Evolutionary conservation across 2,113 vertebrate genomes (phyloP), one percentile per base, ranked within the genome.

Genomic region (Panthera uncia): DNA sequence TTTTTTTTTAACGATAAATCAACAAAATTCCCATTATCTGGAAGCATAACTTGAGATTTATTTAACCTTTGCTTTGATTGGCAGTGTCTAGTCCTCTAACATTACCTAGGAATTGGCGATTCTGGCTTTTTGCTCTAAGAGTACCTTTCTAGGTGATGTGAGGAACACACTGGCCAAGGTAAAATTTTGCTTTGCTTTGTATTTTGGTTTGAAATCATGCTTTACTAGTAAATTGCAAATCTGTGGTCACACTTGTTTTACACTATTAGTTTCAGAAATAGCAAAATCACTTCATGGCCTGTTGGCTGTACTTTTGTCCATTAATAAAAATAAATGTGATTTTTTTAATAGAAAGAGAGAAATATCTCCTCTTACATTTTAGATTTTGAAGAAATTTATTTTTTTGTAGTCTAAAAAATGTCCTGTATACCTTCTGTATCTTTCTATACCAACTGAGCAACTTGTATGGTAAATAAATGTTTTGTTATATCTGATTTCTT

Each of bases 321-420:
- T 88, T 89, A 96, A 81, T 96, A 95, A 93, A 95, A 95, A 92
- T 57, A 61, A 94, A 48, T 95, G 18, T 50, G 4, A 57, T 92
- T 94, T 96, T 71, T 25, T 91, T 94, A 33, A 76, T 88, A 73
- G 81, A 94, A 97, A 80, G 63, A 87, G 38, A 66, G 31, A 86
- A 83, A 45, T 84, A 61, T 27, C 23, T 87, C 12, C 89, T 52
- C 27, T 89, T 89, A 65, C 7, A 65, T 41, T 89, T 74, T 83
- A 65, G 61, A 83, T 36, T 94, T 48, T 94, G n/a, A 84, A 66
- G 41, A 96, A 90, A 81, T 84, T 25, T 88, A 71, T 69, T 7
- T 38, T 84, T 94, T n/a, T 87, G 5, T 85, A 73, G 12, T 84
- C 48, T 88, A 61, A 65, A 71, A 13, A 50, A 1, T n/a, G 83